A percentile compares a stretch with the other conserved stretches of the same genome.
These are phyloP conservation scores for Lagocephalus sceleratus DNA, from an alignment of 2,797 vertebrate species.

Conservation along the genomic window DNA sequence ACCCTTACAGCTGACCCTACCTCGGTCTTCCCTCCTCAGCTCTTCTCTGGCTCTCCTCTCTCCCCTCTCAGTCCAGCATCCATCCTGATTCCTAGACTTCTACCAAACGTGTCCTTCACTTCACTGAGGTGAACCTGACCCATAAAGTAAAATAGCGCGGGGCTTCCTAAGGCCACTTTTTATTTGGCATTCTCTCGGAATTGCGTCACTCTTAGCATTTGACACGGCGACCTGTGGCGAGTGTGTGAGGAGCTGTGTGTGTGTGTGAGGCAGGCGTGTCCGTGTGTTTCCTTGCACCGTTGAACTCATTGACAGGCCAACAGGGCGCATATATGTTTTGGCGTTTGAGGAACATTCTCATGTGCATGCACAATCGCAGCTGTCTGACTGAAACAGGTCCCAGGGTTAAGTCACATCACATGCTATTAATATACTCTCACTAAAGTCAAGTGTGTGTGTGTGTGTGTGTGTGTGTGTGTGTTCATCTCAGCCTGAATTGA, in stretches of 20 bases:
- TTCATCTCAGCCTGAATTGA: neutral
- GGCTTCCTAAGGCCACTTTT: too few species aligned
- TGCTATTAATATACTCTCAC: slow-evolving; percentile 59
- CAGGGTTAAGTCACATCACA: slow-evolving; percentile 62
- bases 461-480: slow-evolving; percentile 10
- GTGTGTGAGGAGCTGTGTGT: slow-evolving; percentile 10
- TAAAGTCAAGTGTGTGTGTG: slow-evolving; percentile 19
- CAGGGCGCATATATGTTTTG: slow-evolving; percentile 51
- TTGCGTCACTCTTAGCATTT: too few species aligned
- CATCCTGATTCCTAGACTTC: too few species aligned
- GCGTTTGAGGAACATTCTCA: slow-evolving; percentile 46
- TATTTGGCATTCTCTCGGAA: neutral
- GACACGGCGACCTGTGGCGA: neutral
- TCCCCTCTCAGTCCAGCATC: too few species aligned
- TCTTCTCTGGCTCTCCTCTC: too few species aligned
- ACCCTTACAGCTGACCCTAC: too few species aligned
- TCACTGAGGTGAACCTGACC: too few species aligned
- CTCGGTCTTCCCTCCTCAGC: too few species aligned
- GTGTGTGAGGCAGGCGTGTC: slow-evolving; percentile 23
- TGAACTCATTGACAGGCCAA: slow-evolving; percentile 44
- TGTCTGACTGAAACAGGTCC: slow-evolving; percentile 53
- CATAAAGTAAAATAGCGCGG: too few species aligned
- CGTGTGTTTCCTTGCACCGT: slow-evolving; percentile 44
- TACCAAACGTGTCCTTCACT: too few species aligned
- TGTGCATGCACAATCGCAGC: slow-evolving; percentile 46